phyloP scores from a whole-genome alignment of 2,113 vertebrate species.

The Guaruba guarouba region DNA sequence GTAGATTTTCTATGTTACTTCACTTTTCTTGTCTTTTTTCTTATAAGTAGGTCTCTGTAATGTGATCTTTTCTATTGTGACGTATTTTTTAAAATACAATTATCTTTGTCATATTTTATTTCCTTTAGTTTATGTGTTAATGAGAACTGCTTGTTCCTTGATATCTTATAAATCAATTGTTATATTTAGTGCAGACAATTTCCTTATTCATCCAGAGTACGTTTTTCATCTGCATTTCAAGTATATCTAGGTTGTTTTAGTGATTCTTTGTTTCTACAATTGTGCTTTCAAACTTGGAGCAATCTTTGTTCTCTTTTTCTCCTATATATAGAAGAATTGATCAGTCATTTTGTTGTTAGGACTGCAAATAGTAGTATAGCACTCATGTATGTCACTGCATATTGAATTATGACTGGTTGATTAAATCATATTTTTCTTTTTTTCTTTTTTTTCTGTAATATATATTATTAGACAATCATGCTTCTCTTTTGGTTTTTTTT shows the following conservation, averaged over 20 bases:
- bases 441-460: neutral
- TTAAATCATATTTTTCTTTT: neutral
- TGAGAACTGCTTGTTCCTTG: neutral
- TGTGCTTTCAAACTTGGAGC: neutral
- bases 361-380: neutral
- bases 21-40: neutral
- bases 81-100: neutral
- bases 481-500: neutral
- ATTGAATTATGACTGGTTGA: neutral
- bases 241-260: neutral
- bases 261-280: neutral
- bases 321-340: neutral
- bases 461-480: neutral
- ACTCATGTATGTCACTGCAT: neutral
- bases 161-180: neutral
- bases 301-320: neutral
- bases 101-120: neutral
- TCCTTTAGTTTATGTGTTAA: neutral
- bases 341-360: neutral
- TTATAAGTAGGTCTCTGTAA: neutral
- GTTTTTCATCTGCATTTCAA: neutral
- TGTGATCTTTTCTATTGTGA: neutral
- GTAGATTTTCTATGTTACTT: neutral
- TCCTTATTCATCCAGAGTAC: neutral
- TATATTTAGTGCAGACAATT: neutral